Evolutionary conservation across 1,140 invertebrate genomes (phyloP).

Genomic region (Pissodes strobi): DNA sequence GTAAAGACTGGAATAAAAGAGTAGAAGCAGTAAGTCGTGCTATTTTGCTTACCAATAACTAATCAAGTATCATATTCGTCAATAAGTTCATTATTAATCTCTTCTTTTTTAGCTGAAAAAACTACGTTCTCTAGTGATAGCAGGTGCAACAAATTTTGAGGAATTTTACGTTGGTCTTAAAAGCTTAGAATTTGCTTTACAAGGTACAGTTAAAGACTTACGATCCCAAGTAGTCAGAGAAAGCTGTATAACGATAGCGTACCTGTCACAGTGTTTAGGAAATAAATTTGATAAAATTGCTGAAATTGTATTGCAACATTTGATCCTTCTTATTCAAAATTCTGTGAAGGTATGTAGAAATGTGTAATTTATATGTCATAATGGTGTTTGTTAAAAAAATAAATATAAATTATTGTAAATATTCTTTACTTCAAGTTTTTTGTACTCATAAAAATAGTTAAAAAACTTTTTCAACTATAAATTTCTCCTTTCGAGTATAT

Average conservation of each 20-base stretch:
- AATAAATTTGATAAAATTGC: constrained; percentile 85
- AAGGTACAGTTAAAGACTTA: constrained; percentile 86
- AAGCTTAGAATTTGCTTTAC: constrained; percentile 78
- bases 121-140: constrained; percentile 78
- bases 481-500: too few relatives aligned
- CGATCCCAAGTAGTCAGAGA: constrained; percentile 89
- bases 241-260: constrained; percentile 92
- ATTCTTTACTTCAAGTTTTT: neutral
- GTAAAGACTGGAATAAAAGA: constrained; percentile 91
- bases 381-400: neutral
- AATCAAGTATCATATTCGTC: too few relatives aligned
- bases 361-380: constrained; percentile 9
- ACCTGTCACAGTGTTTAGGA: constrained; percentile 81
- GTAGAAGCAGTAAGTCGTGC: constrained; percentile 83
- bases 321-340: constrained; percentile 94
- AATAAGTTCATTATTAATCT: constrained; percentile 1
- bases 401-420: neutral
- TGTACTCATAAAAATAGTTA: neutral
- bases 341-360: constrained; percentile 78
- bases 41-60: too few relatives aligned
- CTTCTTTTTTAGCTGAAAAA: constrained; percentile 73
- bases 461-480: too few relatives aligned
- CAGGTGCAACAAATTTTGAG: constrained; percentile 78
- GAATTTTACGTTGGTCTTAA: constrained; percentile 83
- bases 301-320: constrained; percentile 76